These are phyloP conservation scores for Nesogale talazaci DNA, from an alignment of 2,113 vertebrate genomes.

Conservation along the genomic window DNA sequence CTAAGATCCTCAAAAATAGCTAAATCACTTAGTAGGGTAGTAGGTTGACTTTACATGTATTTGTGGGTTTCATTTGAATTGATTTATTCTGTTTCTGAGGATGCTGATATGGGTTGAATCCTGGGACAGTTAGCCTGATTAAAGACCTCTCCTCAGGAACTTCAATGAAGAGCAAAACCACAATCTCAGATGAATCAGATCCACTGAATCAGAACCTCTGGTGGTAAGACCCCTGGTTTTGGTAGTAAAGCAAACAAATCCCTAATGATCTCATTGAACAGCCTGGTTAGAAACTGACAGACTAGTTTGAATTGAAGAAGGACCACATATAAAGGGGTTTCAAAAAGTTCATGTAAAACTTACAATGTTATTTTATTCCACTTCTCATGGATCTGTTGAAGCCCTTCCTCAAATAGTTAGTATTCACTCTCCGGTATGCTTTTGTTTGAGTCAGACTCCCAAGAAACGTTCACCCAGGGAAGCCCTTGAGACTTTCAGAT, in stretches of 20 bases:
- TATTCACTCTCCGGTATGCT: too few relatives aligned
- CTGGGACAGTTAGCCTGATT: not conserved
- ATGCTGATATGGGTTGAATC: constrained; percentile 11
- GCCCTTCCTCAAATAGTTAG: too few relatives aligned
- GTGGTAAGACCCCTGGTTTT: not conserved
- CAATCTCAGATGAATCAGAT: not conserved
- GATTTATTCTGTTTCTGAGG: not conserved
- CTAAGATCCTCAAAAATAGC: constrained; percentile 22
- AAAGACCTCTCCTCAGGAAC: not conserved
- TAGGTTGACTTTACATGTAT: not conserved
- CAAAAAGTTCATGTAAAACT: too few relatives aligned
- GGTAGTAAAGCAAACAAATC: not conserved
- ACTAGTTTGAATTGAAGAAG: not conserved
- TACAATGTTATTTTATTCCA: too few relatives aligned
- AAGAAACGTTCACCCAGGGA: too few relatives aligned
- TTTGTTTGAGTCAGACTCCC: too few relatives aligned
- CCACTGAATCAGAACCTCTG: not conserved
- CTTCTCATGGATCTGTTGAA: too few relatives aligned
- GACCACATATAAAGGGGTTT: too few relatives aligned
- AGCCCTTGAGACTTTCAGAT: too few relatives aligned
- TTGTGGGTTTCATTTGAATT: not conserved
- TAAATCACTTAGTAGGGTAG: not conserved
- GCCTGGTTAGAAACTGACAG: too few relatives aligned
- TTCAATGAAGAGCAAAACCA: constrained; percentile 19
- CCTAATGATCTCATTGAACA: not conserved